A percentile compares a stretch with the other conserved stretches of the same genome.
Evolutionary conservation across 2,113 vertebrate species (phyloP).

Genomic region (Melanerpes formicivorus): DNA sequence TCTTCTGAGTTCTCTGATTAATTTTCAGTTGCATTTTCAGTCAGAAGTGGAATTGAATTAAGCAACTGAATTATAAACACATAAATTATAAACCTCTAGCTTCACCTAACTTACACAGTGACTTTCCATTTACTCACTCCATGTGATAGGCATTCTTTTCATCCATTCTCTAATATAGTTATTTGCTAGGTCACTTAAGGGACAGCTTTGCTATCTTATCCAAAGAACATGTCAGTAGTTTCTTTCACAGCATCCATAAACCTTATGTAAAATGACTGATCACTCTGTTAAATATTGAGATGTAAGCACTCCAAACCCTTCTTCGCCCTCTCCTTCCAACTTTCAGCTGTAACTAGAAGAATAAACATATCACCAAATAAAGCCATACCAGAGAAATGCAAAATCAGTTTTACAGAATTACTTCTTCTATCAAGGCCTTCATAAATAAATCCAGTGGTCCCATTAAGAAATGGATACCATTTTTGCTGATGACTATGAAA

Average conservation of each 20-base stretch:
- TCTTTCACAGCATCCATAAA: background rate
- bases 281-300: too few species aligned
- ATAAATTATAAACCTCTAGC: background rate
- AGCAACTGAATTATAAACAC: background rate
- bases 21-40: background rate
- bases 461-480: background rate
- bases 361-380: too few species aligned
- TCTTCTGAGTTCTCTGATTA: background rate
- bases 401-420: too few species aligned
- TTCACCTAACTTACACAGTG: background rate
- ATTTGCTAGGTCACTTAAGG: conserved; percentile 6
- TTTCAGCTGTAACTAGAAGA: too few species aligned
- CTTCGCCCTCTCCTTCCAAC: too few species aligned
- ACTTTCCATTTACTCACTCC: background rate
- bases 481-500: background rate
- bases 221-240: background rate
- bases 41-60: background rate
- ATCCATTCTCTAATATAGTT: background rate
- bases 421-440: background rate
- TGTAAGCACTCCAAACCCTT: too few species aligned
- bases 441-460: background rate
- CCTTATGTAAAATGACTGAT: background rate
- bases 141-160: background rate
- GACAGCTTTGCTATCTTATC: background rate
- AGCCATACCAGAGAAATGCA: too few species aligned